These are phyloP conservation scores for Oryzias melastigma DNA, from an alignment of 2,113 vertebrate species.

Conservation along the genomic window DNA sequence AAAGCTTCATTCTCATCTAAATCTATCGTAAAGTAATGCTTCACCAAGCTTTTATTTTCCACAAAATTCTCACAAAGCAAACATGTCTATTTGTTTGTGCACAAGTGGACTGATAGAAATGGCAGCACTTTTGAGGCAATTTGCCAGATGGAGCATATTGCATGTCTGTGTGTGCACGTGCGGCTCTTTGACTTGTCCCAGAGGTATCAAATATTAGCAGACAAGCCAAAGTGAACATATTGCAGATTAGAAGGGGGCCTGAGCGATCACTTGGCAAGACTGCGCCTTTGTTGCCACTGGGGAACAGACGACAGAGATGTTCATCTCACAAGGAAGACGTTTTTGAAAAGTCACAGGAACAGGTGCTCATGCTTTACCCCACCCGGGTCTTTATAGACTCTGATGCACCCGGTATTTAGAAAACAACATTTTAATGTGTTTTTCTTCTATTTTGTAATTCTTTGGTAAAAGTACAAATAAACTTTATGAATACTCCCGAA, in stretches of 20 bases:
- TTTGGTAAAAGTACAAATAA: no score
- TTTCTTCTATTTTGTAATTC: no score
- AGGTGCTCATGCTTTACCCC: no score
- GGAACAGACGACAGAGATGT: constrained; percentile 35
- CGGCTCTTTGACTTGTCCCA: constrained; percentile 43
- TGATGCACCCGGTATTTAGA: no score
- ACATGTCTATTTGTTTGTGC: constrained; percentile 5
- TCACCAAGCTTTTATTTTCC: neutral
- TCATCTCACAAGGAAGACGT: neutral
- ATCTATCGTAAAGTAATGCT: neutral
- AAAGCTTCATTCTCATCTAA: neutral
- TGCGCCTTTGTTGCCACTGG: constrained; percentile 27
- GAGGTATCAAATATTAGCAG: constrained; percentile 46
- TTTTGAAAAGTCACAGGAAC: no score
- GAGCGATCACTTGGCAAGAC: constrained; percentile 52
- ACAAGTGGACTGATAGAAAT: constrained; percentile 36
- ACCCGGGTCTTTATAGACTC: no score
- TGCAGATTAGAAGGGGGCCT: constrained; percentile 50
- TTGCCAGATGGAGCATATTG: constrained; percentile 59
- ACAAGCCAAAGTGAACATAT: constrained; percentile 67
- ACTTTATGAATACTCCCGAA: no score
- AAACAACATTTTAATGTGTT: no score
- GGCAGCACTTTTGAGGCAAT: constrained; percentile 35
- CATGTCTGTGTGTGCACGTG: constrained; percentile 13
- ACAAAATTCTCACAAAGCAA: constrained; percentile 1